A percentile compares a stretch with the other conserved stretches of the same genome.
These are phyloP conservation scores for Hypotaenidia philippensis DNA, from an alignment of 2,797 vertebrate genomes.

Conservation along the genomic window DNA sequence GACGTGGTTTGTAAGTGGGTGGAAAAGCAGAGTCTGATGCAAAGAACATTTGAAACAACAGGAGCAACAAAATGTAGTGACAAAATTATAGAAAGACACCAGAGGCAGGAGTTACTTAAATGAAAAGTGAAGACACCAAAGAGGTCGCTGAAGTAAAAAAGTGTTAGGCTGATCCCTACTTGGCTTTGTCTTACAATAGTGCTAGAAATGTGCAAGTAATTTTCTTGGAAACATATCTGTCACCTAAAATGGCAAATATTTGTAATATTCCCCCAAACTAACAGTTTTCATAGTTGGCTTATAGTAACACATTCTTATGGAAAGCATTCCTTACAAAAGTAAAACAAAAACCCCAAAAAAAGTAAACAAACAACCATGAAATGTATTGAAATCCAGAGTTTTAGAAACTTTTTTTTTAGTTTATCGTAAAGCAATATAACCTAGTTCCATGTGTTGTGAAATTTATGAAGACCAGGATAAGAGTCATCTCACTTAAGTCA, in stretches of 20 bases:
- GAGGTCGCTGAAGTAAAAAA: not conserved
- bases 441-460: not conserved
- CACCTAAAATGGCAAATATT: not conserved
- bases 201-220: not conserved
- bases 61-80: not conserved
- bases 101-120: not conserved
- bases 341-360: not conserved
- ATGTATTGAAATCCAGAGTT: not conserved
- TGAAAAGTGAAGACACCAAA: not conserved
- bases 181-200: not conserved
- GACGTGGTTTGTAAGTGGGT: not conserved
- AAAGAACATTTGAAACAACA: not conserved
- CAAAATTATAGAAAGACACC: not conserved
- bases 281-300: not conserved
- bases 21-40: not conserved
- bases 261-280: not conserved
- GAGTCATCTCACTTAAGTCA: not conserved
- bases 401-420: not conserved
- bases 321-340: not conserved
- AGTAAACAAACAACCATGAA: not conserved
- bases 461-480: not conserved
- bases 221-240: not conserved
- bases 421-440: not conserved
- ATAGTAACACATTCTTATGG: rapidly evolving
- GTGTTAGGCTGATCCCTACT: not conserved